phyloP scores from a whole-genome alignment of 2,797 vertebrate species.

The Gambusia yucatana region DNA sequence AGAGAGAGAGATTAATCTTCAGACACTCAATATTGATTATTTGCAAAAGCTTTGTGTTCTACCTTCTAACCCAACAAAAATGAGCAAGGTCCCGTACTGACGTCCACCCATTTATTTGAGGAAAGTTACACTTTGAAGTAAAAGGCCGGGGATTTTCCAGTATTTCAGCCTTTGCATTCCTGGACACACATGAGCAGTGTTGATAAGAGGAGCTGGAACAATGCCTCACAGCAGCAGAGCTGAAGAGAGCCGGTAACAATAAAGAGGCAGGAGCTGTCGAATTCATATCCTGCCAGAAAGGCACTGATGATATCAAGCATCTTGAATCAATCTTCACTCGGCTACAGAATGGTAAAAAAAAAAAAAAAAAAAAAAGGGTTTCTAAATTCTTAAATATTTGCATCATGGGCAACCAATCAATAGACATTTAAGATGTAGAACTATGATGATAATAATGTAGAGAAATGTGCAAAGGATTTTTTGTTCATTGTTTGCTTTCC shows the following conservation, averaged over 20 bases:
- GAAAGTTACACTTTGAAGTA: constrained; percentile 4
- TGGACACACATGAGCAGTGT: constrained; percentile 61
- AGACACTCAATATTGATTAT: background rate
- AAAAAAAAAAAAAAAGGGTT: background rate
- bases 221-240: constrained; percentile 34
- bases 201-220: constrained; percentile 64
- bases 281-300: background rate
- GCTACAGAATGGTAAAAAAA: constrained; percentile 6
- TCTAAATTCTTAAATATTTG: background rate
- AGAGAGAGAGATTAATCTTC: background rate
- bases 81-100: background rate
- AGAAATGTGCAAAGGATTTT: background rate
- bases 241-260: background rate
- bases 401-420: background rate
- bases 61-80: background rate
- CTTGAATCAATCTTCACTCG: constrained; percentile 30
- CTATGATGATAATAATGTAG: background rate
- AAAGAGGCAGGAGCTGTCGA: constrained; percentile 36
- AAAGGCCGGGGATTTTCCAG: constrained; percentile 62
- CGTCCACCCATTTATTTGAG: constrained; percentile 16
- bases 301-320: constrained; percentile 20
- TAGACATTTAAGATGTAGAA: background rate
- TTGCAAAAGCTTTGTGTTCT: background rate
- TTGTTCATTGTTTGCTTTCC: background rate
- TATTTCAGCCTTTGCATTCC: constrained; percentile 66